Base-by-base conservation (phyloP, 2,888 invertebrate genomes). In the Creontiades dilutus region DNA sequence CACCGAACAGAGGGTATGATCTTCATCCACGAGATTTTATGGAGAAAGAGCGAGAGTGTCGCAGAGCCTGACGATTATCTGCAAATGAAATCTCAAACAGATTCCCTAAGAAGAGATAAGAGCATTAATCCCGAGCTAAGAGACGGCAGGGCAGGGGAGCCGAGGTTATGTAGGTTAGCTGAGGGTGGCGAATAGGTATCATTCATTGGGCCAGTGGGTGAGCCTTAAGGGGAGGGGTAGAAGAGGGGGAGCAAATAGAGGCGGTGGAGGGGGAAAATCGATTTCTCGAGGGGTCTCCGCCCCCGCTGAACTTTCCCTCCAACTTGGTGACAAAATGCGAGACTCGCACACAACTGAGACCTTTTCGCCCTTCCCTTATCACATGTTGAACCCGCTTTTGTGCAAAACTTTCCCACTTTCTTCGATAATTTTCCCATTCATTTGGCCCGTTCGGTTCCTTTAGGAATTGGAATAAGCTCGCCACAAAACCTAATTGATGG, bases 241-340 rank as follows among this genome's bases (percentile, higher is more conserved):
- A 12, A 23, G 27, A 3, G 82, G n/a, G 52, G 82, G 48, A 23
- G n/a, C 13, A 82, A 82, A 82, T 52, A n/a, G 82, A 23, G 23
- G 11, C 27, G 23, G 68, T 52, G 47, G 82, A 52, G 82, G 82
- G 48, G 68, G 23, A 48, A 82, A 82, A 82, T 82, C 82, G 82
- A 82, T 82, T 68, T 82, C 82, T 82, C 82, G 52, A 82, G 80
- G 82, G 82, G 82, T 52, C 52, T 82, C 82, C 82, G 23, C 82
- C 82, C 82, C 82, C 82, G 55, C 82, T 82, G 82, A 82, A 82
- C 82, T 82, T 82, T 82, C 82, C 82, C 82, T 82, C 82, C 82
- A 82, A 82, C 82, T 82, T 82, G 82, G 82, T 82, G 82, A 82
- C 82, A 82, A 52, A 82, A 52, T 52, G 82, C 82, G 82, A 82